Percentiles rank a stretch among this genome's conserved stretches.
These are phyloP conservation scores for Drosophila quasianomalipes DNA, from an alignment of 2,888 invertebrate genomes.

Conservation along the genomic window DNA sequence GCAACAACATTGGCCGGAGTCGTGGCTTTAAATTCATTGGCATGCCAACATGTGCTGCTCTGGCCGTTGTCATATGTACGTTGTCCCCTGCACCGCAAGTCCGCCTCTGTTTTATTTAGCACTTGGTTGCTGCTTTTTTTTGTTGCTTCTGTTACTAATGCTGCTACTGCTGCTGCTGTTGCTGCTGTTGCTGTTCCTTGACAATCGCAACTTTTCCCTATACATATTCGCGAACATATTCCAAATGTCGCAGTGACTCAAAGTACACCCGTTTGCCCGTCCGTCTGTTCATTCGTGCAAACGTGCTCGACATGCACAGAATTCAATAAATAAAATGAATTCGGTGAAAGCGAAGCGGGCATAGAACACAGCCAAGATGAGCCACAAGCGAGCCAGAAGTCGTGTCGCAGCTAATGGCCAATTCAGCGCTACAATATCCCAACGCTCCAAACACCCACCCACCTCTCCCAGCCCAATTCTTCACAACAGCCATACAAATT, in stretches of 20 bases:
- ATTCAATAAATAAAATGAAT: slow-evolving; percentile 78
- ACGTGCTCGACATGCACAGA: slow-evolving; percentile 78
- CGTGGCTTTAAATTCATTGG: slow-evolving; percentile 66
- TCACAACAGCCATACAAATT: slow-evolving; percentile 6
- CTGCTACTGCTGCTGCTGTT: slow-evolving; percentile 8
- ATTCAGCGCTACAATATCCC: slow-evolving; percentile 21
- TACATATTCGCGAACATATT: slow-evolving; percentile 61
- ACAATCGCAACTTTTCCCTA: slow-evolving; percentile 54
- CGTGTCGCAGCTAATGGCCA: slow-evolving; percentile 71
- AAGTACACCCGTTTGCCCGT: slow-evolving; percentile 22
- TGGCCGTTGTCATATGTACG: slow-evolving; percentile 56
- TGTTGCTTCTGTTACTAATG: not conserved
- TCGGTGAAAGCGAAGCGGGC: slow-evolving; percentile 73
- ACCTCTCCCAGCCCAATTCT: not conserved
- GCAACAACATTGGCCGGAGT: slow-evolving; percentile 36
- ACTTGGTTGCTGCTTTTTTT: slow-evolving; percentile 48
- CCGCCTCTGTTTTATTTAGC: slow-evolving; percentile 61
- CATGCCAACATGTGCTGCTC: slow-evolving; percentile 68
- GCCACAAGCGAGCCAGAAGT: slow-evolving; percentile 38
- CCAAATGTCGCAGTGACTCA: slow-evolving; percentile 58
- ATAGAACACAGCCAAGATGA: slow-evolving; percentile 45
- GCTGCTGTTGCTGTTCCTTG: slow-evolving; percentile 31
- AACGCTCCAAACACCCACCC: not conserved
- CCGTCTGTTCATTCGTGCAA: slow-evolving; percentile 62
- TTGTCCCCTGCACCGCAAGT: not conserved